phyloP scores from a whole-genome alignment of 1,140 invertebrate species.

The Drosophila rhopaloa region DNA sequence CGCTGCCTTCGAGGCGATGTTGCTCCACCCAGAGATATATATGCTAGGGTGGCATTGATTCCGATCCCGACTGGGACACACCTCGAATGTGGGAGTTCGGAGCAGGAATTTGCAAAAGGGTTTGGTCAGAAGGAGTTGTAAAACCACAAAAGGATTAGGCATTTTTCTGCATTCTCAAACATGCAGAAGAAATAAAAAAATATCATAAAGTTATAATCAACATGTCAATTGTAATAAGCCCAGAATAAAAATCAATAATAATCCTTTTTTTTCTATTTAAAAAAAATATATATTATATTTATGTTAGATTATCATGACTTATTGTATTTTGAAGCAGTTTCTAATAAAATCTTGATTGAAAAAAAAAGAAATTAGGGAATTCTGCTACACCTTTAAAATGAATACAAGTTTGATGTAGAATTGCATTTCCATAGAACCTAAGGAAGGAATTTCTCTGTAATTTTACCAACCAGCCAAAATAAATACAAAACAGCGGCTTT shows the following conservation, averaged over 20 bases:
- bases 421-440: too few relatives aligned
- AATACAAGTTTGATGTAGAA: too few relatives aligned
- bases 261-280: too few relatives aligned
- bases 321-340: too few relatives aligned
- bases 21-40: background rate
- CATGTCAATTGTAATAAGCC: too few relatives aligned
- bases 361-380: too few relatives aligned
- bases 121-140: background rate
- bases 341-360: too few relatives aligned
- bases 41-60: constrained; percentile 5
- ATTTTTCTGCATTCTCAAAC: background rate
- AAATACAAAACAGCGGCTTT: background rate
- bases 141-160: background rate
- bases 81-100: background rate
- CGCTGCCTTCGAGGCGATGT: constrained; percentile 1
- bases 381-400: too few relatives aligned
- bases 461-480: background rate
- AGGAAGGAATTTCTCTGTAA: too few relatives aligned
- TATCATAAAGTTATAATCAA: too few relatives aligned
- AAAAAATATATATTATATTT: background rate
- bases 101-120: background rate
- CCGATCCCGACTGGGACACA: constrained; percentile 4
- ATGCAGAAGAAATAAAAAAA: too few relatives aligned
- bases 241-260: too few relatives aligned
- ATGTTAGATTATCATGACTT: background rate